Percentiles rank a stretch among this genome's conserved stretches.
Evolutionary conservation across 1,140 invertebrate species (phyloP).

Genomic region (Pseudomyrmex concolor): DNA sequence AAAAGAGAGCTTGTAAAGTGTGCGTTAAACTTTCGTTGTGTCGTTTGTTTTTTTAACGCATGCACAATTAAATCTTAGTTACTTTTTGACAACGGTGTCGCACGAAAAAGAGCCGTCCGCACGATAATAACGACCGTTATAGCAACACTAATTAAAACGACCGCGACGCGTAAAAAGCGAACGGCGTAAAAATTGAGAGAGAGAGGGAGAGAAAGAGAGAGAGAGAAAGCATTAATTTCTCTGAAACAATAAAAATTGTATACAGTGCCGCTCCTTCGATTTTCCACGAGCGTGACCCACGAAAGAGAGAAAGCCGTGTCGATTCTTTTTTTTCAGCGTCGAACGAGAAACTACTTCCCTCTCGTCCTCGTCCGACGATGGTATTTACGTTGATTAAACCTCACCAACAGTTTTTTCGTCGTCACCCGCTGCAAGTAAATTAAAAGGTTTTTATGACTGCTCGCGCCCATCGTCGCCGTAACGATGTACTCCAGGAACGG

Average conservation of each 20-base stretch:
- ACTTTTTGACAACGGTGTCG: not conserved
- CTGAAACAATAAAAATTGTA: constrained; percentile 43
- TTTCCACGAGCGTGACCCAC: constrained; percentile 19
- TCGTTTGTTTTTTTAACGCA: not conserved
- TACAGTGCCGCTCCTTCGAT: constrained; percentile 37
- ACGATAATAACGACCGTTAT: constrained; percentile 2
- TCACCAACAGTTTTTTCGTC: constrained; percentile 47
- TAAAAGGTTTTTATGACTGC: constrained; percentile 58
- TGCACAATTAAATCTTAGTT: constrained; percentile 2
- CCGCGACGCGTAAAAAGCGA: not conserved
- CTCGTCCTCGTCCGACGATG: not conserved
- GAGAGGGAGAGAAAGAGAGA: too few relatives aligned
- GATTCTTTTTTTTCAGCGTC: not conserved
- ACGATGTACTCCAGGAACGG: constrained; percentile 36
- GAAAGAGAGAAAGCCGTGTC: not conserved
- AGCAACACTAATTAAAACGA: constrained; percentile 43
- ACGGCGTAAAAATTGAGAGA: constrained; percentile 33
- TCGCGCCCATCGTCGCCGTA: constrained; percentile 12
- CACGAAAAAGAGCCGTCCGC: not conserved
- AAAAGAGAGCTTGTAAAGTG: not conserved
- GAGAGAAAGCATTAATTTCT: too few relatives aligned
- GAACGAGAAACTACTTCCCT: not conserved
- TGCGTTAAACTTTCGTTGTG: constrained; percentile 16
- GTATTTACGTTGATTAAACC: constrained; percentile 66
- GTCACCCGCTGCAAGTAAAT: constrained; percentile 48